These are phyloP conservation scores for Hybognathus amarus DNA, from an alignment of 2,797 vertebrate genomes.

Conservation along the genomic window DNA sequence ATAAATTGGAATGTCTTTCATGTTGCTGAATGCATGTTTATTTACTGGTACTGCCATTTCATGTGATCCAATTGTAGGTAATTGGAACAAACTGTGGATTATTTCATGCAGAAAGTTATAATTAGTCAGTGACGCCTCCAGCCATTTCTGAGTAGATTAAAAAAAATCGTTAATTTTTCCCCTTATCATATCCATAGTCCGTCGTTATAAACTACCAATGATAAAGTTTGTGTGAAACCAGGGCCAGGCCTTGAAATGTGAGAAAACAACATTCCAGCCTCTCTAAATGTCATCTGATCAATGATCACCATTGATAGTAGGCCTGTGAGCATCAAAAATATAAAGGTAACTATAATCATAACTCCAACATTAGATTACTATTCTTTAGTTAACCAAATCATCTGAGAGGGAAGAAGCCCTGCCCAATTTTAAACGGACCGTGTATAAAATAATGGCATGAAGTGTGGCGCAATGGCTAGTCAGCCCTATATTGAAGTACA, in stretches of 20 bases:
- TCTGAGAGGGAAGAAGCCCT: neutral
- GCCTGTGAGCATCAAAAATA: conserved; percentile 53
- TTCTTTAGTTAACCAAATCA: neutral
- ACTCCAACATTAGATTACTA: conserved; percentile 61
- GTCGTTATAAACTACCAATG: conserved; percentile 75
- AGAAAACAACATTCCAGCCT: conserved; percentile 65
- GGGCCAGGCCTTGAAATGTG: conserved; percentile 58
- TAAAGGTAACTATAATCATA: neutral
- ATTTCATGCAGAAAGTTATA: conserved; percentile 92
- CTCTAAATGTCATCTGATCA: conserved; percentile 66
- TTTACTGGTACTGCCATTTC: conserved; percentile 67
- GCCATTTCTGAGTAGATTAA: conserved; percentile 79
- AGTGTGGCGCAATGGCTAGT: conserved; percentile 5
- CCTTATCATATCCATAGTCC: conserved; percentile 59
- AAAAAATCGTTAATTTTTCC: neutral
- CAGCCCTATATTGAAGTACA: conserved; percentile 24
- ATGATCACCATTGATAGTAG: conserved; percentile 64
- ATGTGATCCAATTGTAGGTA: conserved; percentile 92
- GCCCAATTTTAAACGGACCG: neutral
- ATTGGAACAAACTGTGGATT: conserved; percentile 91
- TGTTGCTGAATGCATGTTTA: conserved; percentile 55
- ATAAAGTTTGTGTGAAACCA: conserved; percentile 69
- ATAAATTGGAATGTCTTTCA: conserved; percentile 77
- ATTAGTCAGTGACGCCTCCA: conserved; percentile 88
- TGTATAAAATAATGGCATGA: neutral